Evolutionary conservation across 2,888 invertebrate species (phyloP).

Genomic region (Chalcis sispes): DNA sequence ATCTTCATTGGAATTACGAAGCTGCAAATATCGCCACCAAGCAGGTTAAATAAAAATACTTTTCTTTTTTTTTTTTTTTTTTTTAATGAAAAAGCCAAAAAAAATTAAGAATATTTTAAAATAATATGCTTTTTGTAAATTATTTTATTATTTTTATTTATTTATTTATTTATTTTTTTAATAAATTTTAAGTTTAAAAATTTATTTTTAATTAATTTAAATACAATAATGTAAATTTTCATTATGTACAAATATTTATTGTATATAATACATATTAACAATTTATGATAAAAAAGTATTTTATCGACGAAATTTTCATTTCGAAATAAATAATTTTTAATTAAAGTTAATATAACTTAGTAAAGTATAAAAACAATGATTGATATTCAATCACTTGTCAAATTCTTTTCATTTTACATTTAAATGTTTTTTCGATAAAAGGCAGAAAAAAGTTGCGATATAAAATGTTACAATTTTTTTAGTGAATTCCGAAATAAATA

Average conservation of each 20-base stretch:
- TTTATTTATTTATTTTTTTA: background rate
- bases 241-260: background rate
- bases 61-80: too few species aligned
- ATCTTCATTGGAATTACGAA: conserved; percentile 71
- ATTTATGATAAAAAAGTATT: background rate
- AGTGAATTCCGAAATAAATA: conserved; percentile 38
- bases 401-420: background rate
- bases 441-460: conserved; percentile 33
- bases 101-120: too few species aligned
- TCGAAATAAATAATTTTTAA: too few species aligned
- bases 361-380: too few species aligned
- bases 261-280: background rate
- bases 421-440: background rate
- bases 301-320: background rate
- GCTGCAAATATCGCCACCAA: conserved; percentile 75
- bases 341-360: too few species aligned
- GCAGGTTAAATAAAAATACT: conserved; percentile 67
- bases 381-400: too few species aligned
- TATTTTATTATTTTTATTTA: background rate
- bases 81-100: too few species aligned
- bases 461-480: conserved; percentile 2
- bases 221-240: background rate
- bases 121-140: conserved; percentile 5
- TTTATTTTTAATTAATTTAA: background rate
- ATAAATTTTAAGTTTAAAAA: background rate